Base-by-base conservation (phyloP, 2,888 invertebrate genomes). In the Limnephilus auricula region DNA sequence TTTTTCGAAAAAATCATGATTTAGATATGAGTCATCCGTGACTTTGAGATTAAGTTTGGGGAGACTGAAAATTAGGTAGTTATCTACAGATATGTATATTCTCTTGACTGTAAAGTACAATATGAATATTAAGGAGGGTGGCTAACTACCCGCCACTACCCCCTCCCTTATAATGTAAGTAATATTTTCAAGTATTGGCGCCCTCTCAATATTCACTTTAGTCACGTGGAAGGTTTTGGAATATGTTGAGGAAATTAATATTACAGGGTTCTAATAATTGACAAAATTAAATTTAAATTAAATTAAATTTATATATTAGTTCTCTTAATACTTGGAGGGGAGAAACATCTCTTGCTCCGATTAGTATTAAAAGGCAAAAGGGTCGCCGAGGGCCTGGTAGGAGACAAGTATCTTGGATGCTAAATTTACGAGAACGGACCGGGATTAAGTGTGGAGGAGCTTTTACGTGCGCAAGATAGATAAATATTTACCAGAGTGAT, bases 101-200 rank as follows among this genome's bases (percentile, higher is more conserved):
- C 6, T 65, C n/a, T 65, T 65, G n/a, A 65, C 9, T 65, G n/a
- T 65, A n/a, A n/a, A 65, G 10, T 65, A 65, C 65, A 65, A 65
- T 65, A n/a, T 65, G 65, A 65, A 25, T 65, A 65, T 65, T 65
- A 25, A 25, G 65, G 65, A 65, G 65, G 65, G 65, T 65, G 65
- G 6, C n/a, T 65, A 65, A 65, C 65, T 9, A n/a, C 65, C 65
- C 65, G 65, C 65, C 9, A 65, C 65, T 65, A 25, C 65, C 65
- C 25, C 65, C n/a, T 25, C 9, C 10, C 25, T 9, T n/a, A 45
- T 45, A 45, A 15, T 65, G 25, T 25, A 65, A 65, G 37, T 85
- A 30, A 40, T 40, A 40, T 89, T 37, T 79, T 34, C 34, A 25
- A 89, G 30, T 40, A 89, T 79, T 45, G 89, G n/a, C 89, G n/a